These are phyloP conservation scores for Trichechus manatus DNA, from an alignment of 2,113 vertebrate genomes.

Conservation along the genomic window DNA sequence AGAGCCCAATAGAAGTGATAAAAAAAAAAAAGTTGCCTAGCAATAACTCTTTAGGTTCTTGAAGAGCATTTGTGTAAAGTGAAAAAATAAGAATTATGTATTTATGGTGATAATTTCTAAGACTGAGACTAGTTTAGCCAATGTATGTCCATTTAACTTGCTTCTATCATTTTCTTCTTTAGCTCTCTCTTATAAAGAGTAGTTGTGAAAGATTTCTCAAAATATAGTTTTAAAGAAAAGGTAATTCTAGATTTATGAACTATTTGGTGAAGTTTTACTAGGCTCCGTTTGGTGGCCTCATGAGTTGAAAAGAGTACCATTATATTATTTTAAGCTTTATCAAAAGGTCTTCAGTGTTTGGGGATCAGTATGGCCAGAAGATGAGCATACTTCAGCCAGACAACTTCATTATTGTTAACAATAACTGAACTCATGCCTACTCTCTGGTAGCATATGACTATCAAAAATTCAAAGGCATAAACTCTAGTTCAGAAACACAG, in stretches of 20 bases:
- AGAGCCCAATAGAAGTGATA: not conserved
- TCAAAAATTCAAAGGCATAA: not conserved
- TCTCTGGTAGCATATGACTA: not conserved
- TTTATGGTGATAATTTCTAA: not conserved
- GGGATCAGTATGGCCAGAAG: not conserved
- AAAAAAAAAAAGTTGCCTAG: not conserved
- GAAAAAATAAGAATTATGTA: not conserved
- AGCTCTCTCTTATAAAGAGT: constrained; percentile 10
- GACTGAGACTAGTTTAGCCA: not conserved
- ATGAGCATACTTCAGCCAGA: not conserved
- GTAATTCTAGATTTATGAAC: not conserved
- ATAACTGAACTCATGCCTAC: not conserved
- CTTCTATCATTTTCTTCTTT: not conserved
- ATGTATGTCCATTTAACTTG: not conserved
- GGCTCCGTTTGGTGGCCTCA: not conserved
- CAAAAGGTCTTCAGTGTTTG: not conserved
- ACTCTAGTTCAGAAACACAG: not conserved
- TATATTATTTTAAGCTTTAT: not conserved
- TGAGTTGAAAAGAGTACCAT: not conserved
- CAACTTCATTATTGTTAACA: not conserved
- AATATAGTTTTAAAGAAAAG: constrained; percentile 8
- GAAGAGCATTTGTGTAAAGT: not conserved
- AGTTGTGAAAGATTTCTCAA: not conserved
- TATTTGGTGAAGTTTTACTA: not conserved
- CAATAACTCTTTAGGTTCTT: not conserved